Evolutionary conservation across 2,797 vertebrate genomes (phyloP).

Genomic region (Sebastes minor): DNA sequence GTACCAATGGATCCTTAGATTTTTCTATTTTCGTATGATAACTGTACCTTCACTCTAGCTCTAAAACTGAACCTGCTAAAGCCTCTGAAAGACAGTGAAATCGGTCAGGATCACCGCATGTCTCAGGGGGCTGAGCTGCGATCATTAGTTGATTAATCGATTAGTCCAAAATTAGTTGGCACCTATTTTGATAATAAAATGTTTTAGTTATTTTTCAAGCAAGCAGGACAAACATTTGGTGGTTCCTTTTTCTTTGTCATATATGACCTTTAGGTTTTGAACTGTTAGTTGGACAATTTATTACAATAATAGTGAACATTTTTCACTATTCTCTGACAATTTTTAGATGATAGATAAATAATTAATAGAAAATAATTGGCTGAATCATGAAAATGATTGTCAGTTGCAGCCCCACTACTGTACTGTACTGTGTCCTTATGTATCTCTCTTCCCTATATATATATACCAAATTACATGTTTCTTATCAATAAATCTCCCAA

Average conservation of each 20-base stretch:
- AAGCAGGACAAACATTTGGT: not conserved
- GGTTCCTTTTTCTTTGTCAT: not conserved
- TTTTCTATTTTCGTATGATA: no score
- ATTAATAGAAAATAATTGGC: not conserved
- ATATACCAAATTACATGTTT: not conserved
- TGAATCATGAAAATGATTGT: not conserved
- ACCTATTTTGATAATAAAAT: not conserved
- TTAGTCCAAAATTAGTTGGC: not conserved
- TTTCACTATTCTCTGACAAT: not conserved
- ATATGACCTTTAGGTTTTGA: not conserved
- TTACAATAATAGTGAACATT: not conserved
- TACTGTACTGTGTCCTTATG: not conserved
- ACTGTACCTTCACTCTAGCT: no score
- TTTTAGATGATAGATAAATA: not conserved
- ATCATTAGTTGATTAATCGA: not conserved
- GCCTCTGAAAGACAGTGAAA: no score
- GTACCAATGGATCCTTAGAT: no score
- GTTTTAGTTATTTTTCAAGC: not conserved
- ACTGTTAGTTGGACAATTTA: not conserved
- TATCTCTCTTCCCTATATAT: not conserved
- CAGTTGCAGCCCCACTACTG: not conserved
- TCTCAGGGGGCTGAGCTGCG: no score
- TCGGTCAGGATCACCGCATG: no score
- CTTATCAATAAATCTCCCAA: not conserved
- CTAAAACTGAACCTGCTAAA: no score